Evolutionary conservation across 2,113 vertebrate species (phyloP), one percentile per base, ranked within the genome.

Genomic region (Alethe diademata): DNA sequence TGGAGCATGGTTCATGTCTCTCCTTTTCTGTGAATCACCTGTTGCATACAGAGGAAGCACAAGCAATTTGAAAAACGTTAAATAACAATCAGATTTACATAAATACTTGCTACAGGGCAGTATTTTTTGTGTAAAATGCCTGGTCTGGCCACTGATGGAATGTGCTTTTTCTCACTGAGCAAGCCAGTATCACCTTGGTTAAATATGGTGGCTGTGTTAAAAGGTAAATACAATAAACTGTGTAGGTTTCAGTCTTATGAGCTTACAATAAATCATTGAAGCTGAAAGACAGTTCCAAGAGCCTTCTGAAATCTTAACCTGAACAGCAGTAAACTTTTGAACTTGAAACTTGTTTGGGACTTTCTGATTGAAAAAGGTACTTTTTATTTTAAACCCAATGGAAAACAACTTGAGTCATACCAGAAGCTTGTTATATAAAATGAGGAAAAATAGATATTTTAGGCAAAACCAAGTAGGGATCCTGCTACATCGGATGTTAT

Each of bases 301-400:
- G 29, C 58, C 66, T 71, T 84, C 86, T 78, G 56, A 90, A 88
- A n/a, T 57, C 65, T 88, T 19, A 45, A 79, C 40, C 25, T 61
- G 45, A 96, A 64, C 8, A 8, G 54, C 22, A 73, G 82, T 66
- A 58, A 74, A 51, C 45, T 80, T 93, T 62, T 78, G n/a, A 97
- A 92, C 65, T 57, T 47, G 90, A 93, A 94, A 90, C 86, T 86
- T 91, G 29, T 67, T 90, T 69, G 93, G 72, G 86, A 81, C 79
- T 95, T 96, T 90, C 83, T 94, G 82, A 62, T 78, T 94, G 72
- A 61, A 56, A 69, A 92, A 88, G 85, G 95, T 94, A 80, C 94
- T 90, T 97, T 93, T 88, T 84, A n/a, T 76, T 90, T 35, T 36
- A 60, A 90, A 22, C 36, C 18, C 16, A 31, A n/a, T 64, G 92